Conservation (phyloP, 2,113 vertebrate genomes). For the Ceyx cyanopectus region DNA sequence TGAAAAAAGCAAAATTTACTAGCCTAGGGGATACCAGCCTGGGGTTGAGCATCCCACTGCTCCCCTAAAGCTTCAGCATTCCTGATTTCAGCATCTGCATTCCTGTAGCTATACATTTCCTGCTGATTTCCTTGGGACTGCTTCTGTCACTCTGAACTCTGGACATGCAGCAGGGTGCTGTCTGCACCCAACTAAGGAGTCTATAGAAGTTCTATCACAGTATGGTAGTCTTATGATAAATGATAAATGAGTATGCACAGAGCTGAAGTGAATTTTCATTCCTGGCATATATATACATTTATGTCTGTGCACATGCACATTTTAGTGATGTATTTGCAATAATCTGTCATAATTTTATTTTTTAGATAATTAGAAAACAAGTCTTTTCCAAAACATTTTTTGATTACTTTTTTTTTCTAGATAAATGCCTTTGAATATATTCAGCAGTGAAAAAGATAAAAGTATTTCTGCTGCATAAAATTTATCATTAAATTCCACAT, state of each 20-base stretch:
- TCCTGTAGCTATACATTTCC: background rate
- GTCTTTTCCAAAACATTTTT: background rate
- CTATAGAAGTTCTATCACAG: background rate
- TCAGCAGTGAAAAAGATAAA: background rate
- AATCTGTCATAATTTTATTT: background rate
- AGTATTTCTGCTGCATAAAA: background rate
- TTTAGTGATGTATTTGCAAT: background rate
- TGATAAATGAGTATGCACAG: rapidly evolving
- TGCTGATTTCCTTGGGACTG: background rate
- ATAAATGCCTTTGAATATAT: background rate
- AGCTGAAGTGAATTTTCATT: background rate
- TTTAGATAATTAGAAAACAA: background rate
- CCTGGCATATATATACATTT: background rate
- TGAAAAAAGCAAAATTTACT: background rate
- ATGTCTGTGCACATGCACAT: background rate
- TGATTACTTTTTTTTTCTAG: background rate
- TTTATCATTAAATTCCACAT: background rate
- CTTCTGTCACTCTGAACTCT: background rate
- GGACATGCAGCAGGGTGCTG: background rate
- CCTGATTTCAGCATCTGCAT: background rate
- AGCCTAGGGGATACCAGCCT: background rate
- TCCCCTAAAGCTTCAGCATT: background rate
- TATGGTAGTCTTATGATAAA: background rate
- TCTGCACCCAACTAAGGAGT: background rate
- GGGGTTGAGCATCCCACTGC: background rate